Conservation (phyloP, 2,113 vertebrate genomes). For the Rhinolophus sinicus region DNA sequence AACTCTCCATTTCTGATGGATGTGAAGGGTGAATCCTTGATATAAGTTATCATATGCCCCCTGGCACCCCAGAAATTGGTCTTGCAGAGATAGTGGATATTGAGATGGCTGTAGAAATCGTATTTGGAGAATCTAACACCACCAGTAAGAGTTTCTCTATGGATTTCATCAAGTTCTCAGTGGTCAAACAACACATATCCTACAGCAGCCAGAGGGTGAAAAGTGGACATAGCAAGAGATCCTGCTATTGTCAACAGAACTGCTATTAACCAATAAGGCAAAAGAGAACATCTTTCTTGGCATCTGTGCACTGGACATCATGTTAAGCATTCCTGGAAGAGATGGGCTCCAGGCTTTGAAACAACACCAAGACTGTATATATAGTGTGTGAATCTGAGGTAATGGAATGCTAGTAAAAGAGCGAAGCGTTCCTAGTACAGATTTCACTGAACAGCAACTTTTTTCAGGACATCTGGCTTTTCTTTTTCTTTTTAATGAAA, state of each 20-base stretch:
- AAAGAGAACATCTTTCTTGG: slow-evolving; percentile 43
- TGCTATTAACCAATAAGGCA: slow-evolving; percentile 20
- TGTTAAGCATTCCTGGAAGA: slow-evolving; percentile 13
- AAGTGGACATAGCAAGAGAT: neutral
- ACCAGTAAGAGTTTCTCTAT: neutral
- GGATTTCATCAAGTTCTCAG: neutral
- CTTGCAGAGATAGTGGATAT: neutral
- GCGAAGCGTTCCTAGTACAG: neutral
- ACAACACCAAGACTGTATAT: neutral
- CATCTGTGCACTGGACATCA: neutral
- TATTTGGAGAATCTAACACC: neutral
- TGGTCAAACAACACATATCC: neutral
- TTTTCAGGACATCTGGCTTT: neutral
- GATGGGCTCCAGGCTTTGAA: slow-evolving; percentile 46
- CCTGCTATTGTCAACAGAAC: neutral
- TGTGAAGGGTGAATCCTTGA: neutral
- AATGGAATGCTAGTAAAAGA: slow-evolving; percentile 25
- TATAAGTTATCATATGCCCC: neutral
- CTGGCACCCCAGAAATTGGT: neutral
- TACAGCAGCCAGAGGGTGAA: neutral
- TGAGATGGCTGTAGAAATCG: neutral
- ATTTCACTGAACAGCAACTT: neutral
- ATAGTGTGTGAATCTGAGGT: slow-evolving; percentile 26
- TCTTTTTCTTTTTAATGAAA: neutral
- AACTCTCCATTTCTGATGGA: neutral